These are phyloP conservation scores for Cremastinae sp. DNA, from an alignment of 2,888 invertebrate genomes.

Conservation along the genomic window DNA sequence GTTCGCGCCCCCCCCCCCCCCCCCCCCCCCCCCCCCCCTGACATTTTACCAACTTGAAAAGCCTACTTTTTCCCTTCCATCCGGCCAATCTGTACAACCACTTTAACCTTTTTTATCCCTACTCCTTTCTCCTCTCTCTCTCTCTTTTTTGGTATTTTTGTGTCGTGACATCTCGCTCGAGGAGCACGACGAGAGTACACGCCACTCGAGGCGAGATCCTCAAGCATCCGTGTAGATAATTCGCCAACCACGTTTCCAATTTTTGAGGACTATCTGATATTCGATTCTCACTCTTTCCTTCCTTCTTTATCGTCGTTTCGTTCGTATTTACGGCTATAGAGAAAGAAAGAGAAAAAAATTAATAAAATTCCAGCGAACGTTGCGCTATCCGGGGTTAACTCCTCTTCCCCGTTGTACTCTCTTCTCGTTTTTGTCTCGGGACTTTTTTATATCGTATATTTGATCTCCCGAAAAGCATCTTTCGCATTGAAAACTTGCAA, in stretches of 20 bases:
- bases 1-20: constrained; percentile 15
- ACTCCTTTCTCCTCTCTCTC: not conserved
- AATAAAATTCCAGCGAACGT: no score
- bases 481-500: constrained; percentile 20
- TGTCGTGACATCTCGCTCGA: constrained; percentile 6
- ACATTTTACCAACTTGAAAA: constrained; percentile 40
- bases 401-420: no score
- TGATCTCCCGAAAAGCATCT: not conserved
- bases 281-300: no score
- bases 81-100: not conserved
- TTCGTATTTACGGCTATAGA: no score
- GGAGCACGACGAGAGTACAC: not conserved
- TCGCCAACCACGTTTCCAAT: no score
- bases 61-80: constrained; percentile 29
- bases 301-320: no score
- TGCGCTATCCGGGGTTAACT: no score
- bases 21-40: constrained; percentile 21
- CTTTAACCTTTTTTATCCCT: constrained; percentile 15
- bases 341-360: no score
- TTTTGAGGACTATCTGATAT: no score
- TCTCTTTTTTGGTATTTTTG: not conserved
- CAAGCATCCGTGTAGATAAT: not conserved
- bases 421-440: not conserved
- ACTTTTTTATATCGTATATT: constrained; percentile 4
- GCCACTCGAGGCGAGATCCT: constrained; percentile 1